Evolutionary conservation across 2,797 vertebrate genomes (phyloP).

Genomic region (Amphiprion clarkii): DNA sequence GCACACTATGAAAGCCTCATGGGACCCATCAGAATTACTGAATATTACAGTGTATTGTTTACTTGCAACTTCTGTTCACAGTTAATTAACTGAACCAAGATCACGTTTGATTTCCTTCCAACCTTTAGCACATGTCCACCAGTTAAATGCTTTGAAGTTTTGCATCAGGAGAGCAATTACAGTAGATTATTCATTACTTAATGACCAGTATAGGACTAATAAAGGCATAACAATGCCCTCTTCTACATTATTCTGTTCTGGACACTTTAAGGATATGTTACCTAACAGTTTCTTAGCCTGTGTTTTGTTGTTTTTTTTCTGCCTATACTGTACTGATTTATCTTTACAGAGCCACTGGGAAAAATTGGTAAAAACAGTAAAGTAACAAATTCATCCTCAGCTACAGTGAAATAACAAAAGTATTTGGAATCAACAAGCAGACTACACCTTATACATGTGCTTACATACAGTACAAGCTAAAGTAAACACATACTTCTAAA

Average conservation of each 20-base stretch:
- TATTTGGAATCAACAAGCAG: neutral
- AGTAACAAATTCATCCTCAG: neutral
- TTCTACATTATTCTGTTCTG: neutral
- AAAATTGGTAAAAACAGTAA: too few relatives aligned
- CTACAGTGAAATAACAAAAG: neutral
- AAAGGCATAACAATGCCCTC: constrained; percentile 1
- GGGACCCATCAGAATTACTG: too few relatives aligned
- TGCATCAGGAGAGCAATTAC: constrained; percentile 15
- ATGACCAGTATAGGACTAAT: constrained; percentile 1
- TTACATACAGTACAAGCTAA: neutral
- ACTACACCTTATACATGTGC: neutral
- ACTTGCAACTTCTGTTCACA: neutral
- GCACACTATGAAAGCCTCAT: too few relatives aligned
- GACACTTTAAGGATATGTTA: neutral
- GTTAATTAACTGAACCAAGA: neutral
- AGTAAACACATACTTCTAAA: too few relatives aligned
- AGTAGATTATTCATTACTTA: constrained; percentile 31
- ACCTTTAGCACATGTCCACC: neutral
- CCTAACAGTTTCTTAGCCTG: too few relatives aligned
- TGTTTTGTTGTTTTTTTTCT: too few relatives aligned
- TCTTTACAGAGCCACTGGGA: too few relatives aligned
- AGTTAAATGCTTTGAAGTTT: constrained; percentile 6
- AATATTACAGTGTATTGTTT: too few relatives aligned
- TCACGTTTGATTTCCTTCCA: neutral
- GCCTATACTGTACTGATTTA: too few relatives aligned